Evolutionary conservation across 1,140 invertebrate species (phyloP).

Genomic region (Gonioctena quinquepunctata): DNA sequence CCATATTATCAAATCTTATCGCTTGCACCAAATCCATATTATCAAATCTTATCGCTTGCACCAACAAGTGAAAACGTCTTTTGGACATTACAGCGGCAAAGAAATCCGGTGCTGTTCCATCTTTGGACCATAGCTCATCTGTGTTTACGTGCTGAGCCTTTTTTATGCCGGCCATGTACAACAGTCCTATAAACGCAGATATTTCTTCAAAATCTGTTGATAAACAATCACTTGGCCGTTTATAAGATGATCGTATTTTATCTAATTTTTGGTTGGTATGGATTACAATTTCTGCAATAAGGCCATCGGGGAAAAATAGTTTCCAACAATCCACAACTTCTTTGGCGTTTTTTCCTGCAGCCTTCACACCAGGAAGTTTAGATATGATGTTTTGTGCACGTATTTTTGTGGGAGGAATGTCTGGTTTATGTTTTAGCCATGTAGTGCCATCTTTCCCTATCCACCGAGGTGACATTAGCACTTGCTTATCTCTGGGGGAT

Average conservation of each 20-base stretch:
- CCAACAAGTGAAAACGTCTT: conserved; percentile 17
- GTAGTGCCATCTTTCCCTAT: not conserved
- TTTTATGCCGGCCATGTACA: conserved; percentile 58
- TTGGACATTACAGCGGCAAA: conserved; percentile 18
- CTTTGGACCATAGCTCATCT: conserved; percentile 50
- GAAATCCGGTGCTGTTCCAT: conserved; percentile 56
- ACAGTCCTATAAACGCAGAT: conserved; percentile 52
- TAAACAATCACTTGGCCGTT: not conserved
- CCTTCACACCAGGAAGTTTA: no score
- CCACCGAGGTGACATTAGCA: not conserved
- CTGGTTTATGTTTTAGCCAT: not conserved
- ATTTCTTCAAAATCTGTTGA: conserved; percentile 7
- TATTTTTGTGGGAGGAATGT: not conserved
- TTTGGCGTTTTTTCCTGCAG: no score
- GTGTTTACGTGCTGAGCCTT: conserved; percentile 53
- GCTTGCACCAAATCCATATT: conserved; percentile 30
- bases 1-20: conserved; percentile 41
- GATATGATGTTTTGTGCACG: not conserved
- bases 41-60: conserved; percentile 39
- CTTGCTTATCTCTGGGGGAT: not conserved
- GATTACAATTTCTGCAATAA: not conserved
- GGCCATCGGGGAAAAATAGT: conserved; percentile 1
- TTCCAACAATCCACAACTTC: no score
- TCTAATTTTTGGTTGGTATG: conserved; percentile 8
- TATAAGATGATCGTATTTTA: not conserved